A percentile compares a stretch with the other conserved stretches of the same genome.
Evolutionary conservation across 2,888 invertebrate genomes (phyloP).

Genomic region (Agapostemon virescens): DNA sequence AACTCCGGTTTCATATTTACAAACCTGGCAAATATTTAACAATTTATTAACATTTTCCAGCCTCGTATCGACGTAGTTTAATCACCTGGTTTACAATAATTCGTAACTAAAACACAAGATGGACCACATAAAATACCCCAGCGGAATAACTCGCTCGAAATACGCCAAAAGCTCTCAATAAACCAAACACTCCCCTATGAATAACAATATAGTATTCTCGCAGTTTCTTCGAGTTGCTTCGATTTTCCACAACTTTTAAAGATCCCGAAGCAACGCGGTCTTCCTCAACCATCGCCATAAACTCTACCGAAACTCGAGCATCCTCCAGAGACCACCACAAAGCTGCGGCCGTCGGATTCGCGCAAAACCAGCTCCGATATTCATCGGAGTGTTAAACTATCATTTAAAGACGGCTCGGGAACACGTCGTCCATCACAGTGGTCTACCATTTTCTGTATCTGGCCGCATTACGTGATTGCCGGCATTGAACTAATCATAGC

Average conservation of each 20-base stretch:
- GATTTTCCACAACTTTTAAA: not conserved
- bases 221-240: not conserved
- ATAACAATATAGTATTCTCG: no score
- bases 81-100: no score
- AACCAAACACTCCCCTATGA: no score
- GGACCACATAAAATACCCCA: no score
- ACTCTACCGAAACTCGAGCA: not conserved
- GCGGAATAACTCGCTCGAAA: no score
- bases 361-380: not conserved
- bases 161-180: no score
- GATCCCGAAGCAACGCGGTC: no score
- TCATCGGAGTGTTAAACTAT: not conserved
- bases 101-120: no score
- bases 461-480: slow-evolving; percentile 22
- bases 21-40: no score
- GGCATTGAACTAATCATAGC: slow-evolving; percentile 38
- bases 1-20: no score
- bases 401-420: not conserved
- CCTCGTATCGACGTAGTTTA: no score
- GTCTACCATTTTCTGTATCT: slow-evolving; percentile 25
- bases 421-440: slow-evolving; percentile 7
- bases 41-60: no score
- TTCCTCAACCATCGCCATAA: not conserved
- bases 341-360: not conserved
- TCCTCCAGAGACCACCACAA: not conserved